Conservation (phyloP, 1,140 invertebrate species). For the Eurosta solidaginis region DNA sequence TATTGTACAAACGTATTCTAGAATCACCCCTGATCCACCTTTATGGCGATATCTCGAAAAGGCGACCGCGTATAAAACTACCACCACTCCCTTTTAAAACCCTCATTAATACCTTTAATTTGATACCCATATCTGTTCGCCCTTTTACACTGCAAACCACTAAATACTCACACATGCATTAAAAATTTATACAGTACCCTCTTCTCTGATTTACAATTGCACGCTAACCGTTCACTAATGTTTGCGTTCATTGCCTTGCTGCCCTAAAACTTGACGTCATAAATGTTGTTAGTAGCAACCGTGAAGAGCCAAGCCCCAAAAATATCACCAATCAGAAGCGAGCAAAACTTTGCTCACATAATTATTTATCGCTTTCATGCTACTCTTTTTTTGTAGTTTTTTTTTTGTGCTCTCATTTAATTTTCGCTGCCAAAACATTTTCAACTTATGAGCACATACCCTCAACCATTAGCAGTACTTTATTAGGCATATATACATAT, state of each 20-base stretch:
- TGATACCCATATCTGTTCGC: too few relatives aligned
- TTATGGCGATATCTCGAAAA: too few relatives aligned
- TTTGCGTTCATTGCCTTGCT: not conserved
- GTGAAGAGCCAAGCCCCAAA: not conserved
- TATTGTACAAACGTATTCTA: too few relatives aligned
- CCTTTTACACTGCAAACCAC: too few relatives aligned
- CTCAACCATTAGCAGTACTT: too few relatives aligned
- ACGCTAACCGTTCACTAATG: not conserved
- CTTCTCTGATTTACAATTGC: not conserved
- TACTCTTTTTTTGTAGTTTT: not conserved
- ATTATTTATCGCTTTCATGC: not conserved
- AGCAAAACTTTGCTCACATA: not conserved
- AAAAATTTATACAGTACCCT: too few relatives aligned
- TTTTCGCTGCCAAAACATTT: not conserved
- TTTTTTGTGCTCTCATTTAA: not conserved
- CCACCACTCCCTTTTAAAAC: too few relatives aligned
- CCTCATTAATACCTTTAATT: too few relatives aligned
- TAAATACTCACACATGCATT: too few relatives aligned
- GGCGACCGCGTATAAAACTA: too few relatives aligned
- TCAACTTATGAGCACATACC: not conserved
- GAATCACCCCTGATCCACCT: too few relatives aligned
- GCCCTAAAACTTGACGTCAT: slow-evolving; percentile 3
- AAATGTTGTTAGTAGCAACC: not conserved
- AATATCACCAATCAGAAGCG: slow-evolving; percentile 2
- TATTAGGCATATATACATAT: too few relatives aligned